Evolutionary conservation across 2,888 invertebrate species (phyloP), one percentile per base, ranked within the genome.

Genomic region (Pammene aurita): DNA sequence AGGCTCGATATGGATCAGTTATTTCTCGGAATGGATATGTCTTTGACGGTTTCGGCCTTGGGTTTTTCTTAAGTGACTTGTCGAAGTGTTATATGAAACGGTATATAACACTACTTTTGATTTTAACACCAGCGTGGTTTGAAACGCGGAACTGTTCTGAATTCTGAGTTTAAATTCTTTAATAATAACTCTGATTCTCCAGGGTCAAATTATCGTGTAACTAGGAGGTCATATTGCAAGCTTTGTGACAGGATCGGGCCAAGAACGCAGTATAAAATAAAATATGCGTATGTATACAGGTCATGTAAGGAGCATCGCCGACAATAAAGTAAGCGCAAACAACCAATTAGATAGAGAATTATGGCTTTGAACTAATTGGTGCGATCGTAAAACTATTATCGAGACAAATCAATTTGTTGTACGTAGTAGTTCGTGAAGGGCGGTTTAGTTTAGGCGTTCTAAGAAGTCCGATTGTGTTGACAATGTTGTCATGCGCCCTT

Each of bases 331-430:
- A 70, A 75, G 75, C 72, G 77, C 79, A 80, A 81, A 81, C 80
- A 82, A 76, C 79, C 79, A 82, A 85, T 84, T 84, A 85, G 77
- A 73, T 68, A 58, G 67, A 76, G 67, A 77, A 79, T 81, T 79
- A 83, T 80, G 75, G 77, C 72, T 78, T 70, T 73, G 67, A 72
- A 74, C 80, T 84, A 84, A 84, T 84, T 82, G 80, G 75, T 76
- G 73, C 71, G 67, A 71, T 77, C 77, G 71, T 79, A 76, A 80
- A 78, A 74, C 75, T 71, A 71, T 71, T 64, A 68, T 64, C 52
- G 48, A 44, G 26, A 76, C 78, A 75, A 67, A 67, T 16, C 63
- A 71, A 64, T 67, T 58, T 71, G 61, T 60, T 65, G 48, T 38
- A 13, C 10, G 11, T 26, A 56, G 56, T 66, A 52, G 61, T 46